Evolutionary conservation across 2,797 vertebrate genomes (phyloP).

Genomic region (Tokudaia tokunoshimensis): DNA sequence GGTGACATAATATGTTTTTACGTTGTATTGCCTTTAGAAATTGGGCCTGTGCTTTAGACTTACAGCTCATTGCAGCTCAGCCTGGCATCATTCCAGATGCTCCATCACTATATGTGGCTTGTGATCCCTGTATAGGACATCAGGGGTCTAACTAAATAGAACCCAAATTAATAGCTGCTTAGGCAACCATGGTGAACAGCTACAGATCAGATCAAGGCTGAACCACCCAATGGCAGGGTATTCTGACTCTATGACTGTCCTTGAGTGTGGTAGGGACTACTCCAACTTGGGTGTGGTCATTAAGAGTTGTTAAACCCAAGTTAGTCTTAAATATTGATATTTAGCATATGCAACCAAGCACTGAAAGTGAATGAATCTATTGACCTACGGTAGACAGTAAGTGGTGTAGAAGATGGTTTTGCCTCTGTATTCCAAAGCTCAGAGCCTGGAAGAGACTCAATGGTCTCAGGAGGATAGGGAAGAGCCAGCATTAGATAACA

Average conservation of each 20-base stretch:
- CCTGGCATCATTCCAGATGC: neutral
- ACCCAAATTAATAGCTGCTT: neutral
- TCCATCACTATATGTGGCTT: neutral
- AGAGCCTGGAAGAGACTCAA: neutral
- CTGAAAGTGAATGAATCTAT: neutral
- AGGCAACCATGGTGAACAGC: neutral
- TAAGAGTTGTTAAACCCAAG: neutral
- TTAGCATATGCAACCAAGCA: neutral
- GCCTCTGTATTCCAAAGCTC: neutral
- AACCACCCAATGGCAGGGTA: neutral
- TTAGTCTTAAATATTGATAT: constrained; percentile 19
- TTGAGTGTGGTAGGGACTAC: neutral
- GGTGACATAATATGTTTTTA: neutral
- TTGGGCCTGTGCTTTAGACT: neutral
- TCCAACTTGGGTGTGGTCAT: neutral
- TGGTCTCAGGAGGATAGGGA: neutral
- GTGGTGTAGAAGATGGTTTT: neutral
- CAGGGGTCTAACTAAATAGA: neutral
- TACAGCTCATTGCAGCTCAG: neutral
- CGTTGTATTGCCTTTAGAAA: neutral
- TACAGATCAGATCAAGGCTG: neutral
- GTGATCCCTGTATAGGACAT: neutral
- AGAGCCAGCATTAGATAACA: neutral
- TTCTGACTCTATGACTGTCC: neutral
- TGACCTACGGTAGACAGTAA: neutral